Percentiles rank a stretch among this genome's conserved stretches.
These are phyloP conservation scores for Drosophila paranaensis DNA, from an alignment of 2,888 invertebrate species.

Conservation along the genomic window DNA sequence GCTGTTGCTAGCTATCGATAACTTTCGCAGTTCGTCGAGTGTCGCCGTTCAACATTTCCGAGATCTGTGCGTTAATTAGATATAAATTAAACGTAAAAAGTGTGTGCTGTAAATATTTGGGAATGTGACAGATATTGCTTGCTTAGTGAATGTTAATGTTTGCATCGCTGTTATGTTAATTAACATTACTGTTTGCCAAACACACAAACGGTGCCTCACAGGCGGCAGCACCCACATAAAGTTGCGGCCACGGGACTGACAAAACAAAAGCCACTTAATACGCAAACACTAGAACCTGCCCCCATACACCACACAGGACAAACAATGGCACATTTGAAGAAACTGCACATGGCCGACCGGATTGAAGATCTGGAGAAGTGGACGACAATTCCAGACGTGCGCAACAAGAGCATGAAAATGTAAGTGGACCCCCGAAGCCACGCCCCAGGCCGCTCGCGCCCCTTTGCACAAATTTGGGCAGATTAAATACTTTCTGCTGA, in stretches of 20 bases:
- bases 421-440: slow-evolving; percentile 81
- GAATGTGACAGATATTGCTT: not conserved
- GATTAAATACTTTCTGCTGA: slow-evolving; percentile 42
- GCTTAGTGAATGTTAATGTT: not conserved
- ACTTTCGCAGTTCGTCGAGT: not conserved
- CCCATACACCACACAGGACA: not conserved
- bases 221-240: slow-evolving; percentile 15
- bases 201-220: slow-evolving; percentile 12
- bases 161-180: slow-evolving; percentile 24
- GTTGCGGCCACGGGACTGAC: not conserved
- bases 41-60: not conserved
- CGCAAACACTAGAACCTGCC: not conserved
- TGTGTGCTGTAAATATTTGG: not conserved
- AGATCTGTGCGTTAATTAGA: not conserved
- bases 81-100: not conserved
- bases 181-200: slow-evolving; percentile 15
- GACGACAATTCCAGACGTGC: slow-evolving; percentile 83
- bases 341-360: slow-evolving; percentile 86
- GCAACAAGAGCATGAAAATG: slow-evolving; percentile 85
- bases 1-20: slow-evolving; percentile 24
- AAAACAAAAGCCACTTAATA: not conserved
- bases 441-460: not conserved
- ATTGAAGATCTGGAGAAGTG: slow-evolving; percentile 87
- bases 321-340: slow-evolving; percentile 78
- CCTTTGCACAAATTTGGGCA: slow-evolving; percentile 9